These are phyloP conservation scores for Salvelinus sp. DNA, from an alignment of 2,113 vertebrate genomes.

Conservation along the genomic window DNA sequence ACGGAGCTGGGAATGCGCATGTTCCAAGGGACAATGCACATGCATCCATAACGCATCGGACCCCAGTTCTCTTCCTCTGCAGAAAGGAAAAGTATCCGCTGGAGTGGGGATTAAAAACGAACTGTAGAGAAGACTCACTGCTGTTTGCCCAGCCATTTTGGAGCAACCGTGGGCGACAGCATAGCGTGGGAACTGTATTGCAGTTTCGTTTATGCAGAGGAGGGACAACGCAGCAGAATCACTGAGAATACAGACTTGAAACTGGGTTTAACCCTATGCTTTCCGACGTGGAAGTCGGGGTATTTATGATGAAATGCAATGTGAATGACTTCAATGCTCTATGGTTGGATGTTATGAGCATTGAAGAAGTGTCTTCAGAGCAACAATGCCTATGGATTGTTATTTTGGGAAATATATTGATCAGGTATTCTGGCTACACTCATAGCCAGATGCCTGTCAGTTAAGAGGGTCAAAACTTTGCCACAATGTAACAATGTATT, in stretches of 20 bases:
- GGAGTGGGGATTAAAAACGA: slow-evolving; percentile 11
- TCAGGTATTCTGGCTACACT: neutral
- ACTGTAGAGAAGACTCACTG: slow-evolving; percentile 19
- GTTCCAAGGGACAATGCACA: slow-evolving; percentile 10
- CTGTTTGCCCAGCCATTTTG: slow-evolving; percentile 8
- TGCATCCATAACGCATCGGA: slow-evolving; percentile 6
- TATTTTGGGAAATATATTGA: neutral
- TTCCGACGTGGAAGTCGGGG: neutral
- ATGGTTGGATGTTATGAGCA: neutral
- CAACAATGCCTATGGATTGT: neutral
- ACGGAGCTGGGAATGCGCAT: slow-evolving; percentile 16
- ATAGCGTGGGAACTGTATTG: slow-evolving; percentile 19
- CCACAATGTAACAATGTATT: neutral
- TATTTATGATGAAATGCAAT: slow-evolving; percentile 13
- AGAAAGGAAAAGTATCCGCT: slow-evolving; percentile 11
- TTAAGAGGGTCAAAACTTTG: slow-evolving; percentile 7
- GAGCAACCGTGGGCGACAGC: slow-evolving; percentile 28
- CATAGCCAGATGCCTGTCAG: neutral
- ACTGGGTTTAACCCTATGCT: slow-evolving; percentile 16
- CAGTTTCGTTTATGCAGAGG: slow-evolving; percentile 17
- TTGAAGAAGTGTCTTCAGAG: neutral
- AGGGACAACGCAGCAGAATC: neutral
- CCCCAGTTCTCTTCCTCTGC: slow-evolving; percentile 17
- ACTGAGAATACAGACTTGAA: neutral
- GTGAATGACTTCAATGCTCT: slow-evolving; percentile 12